Base-by-base conservation (phyloP, 2,888 invertebrate genomes). In the Eristalinus aeneus region DNA sequence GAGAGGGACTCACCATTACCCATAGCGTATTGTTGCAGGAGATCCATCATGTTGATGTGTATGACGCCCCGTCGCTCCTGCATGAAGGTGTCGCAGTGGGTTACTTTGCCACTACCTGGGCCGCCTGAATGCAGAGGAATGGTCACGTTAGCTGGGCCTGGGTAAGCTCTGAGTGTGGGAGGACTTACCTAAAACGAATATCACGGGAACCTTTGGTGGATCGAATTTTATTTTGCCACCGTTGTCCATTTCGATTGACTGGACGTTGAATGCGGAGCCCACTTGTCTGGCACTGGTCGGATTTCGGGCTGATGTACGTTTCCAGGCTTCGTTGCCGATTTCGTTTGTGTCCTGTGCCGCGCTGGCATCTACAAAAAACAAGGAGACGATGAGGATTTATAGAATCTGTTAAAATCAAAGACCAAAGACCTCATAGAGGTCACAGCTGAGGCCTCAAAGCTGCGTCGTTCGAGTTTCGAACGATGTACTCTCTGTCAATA, bases 81-180 rank as follows among this genome's bases (percentile, higher is more conserved):
- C 95, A 96, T 96, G 90, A 97, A 94, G 90, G 96, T 97, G 93
- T 97, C 98, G 93, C 98, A 98, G 93, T 98, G 98, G 90, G 98
- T 98, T 94, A 98, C 98, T 96, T 98, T 98, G 61, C 98, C 98
- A 93, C 98, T 98, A 89, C 98, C 98, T 88, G 98, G 98, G 88
- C 98, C 98, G 90, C 98, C 98, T 97, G 36, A 64, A 34, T 46
- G 46, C 0, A 32, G 54, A 36, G 6, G 10, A 22, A 32, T 2
- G 53, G 11, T 46, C 20, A 11, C 22, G 8, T 46, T 46, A 46
- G 8, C 16, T 16, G 8, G 4, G 23, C 27, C 27, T 5, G 2
- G 56, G n/a, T n/a, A n/a, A 56, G 22, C 4, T 20, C 6, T 22
- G 9, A 46, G 12, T 3, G 12, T 0, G 16, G 12, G n/a, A 16